Evolutionary conservation across 92 coral and sea anemone genomes (phyloP), one percentile per base, ranked within the genome.

Genomic region (Paragorgia papillata): DNA sequence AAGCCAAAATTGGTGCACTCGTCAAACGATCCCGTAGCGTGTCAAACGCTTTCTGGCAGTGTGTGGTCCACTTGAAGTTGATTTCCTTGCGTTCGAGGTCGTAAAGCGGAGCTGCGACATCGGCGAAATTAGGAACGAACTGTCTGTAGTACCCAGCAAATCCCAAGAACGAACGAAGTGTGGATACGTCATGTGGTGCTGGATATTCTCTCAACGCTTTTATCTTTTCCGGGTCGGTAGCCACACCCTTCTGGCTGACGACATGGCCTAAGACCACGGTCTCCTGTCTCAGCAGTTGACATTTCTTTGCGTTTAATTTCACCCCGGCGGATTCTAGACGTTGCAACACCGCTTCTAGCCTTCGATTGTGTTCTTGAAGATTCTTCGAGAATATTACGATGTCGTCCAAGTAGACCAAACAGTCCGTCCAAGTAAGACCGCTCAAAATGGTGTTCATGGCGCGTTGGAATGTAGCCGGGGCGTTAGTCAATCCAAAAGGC

Each of bases 291-390:
- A 83, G 74, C 2, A 66, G 18, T 25, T 66, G 22, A 43, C 83
- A 84, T 53, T 78, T 84, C 41, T 71, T 56, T 20, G 80, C 79
- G 31, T 69, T 78, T 19, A 78, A 51, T 60, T 84, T 84, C 48
- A 84, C 40, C 48, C 88, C 83, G n/a, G 80, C 84, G 44, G 66
- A 62, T 57, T 77, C 84, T n/a, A 83, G 60, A 1, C 60, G 51
- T 15, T 59, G 8, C 54, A 84, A 74, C 6, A 22, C 66, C 25
- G 65, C 73, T 30, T 83, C 80, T 48, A 83, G 21, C 22, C 71
- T 25, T 30, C 35, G 44, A 40, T 61, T 57, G 39, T 76, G 87
- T 63, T 83, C 60, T 30, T 71, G 49, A 40, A 76, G 34, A 8
- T 75, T 69, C 29, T 55, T 2, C 25, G 78, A 40, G 14, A 83